A percentile compares a stretch with the other conserved stretches of the same genome.
Evolutionary conservation across 2,888 invertebrate genomes (phyloP).

Genomic region (Silvanus unidentatus): DNA sequence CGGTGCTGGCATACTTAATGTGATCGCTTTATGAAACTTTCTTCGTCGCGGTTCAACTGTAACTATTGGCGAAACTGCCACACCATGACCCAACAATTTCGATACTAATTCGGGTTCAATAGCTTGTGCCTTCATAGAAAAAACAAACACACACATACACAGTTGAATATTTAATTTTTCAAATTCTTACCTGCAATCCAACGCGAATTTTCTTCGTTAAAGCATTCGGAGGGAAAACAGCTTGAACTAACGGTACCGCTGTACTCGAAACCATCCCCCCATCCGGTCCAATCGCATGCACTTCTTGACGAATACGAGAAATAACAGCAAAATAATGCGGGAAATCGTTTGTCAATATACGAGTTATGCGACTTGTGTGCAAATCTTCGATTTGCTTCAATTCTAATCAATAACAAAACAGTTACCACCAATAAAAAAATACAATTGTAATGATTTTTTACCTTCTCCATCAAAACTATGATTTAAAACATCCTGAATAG

Average conservation of each 20-base stretch:
- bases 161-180: too few relatives aligned
- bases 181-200: constrained; percentile 70
- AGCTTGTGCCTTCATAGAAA: constrained; percentile 71
- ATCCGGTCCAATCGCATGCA: constrained; percentile 94
- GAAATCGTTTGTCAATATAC: constrained; percentile 93
- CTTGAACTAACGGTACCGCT: constrained; percentile 82
- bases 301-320: constrained; percentile 91
- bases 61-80: constrained; percentile 94
- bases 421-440: too few relatives aligned
- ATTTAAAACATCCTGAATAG: constrained; percentile 85
- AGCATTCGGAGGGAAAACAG: constrained; percentile 87
- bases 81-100: constrained; percentile 89
- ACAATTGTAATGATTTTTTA: constrained; percentile 28
- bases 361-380: constrained; percentile 82
- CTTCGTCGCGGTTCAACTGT: constrained; percentile 96
- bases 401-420: constrained; percentile 49
- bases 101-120: constrained; percentile 77
- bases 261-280: constrained; percentile 95
- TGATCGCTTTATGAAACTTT: constrained; percentile 98
- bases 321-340: constrained; percentile 98
- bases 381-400: constrained; percentile 74
- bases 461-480: constrained; percentile 85
- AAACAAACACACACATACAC: constrained; percentile 1
- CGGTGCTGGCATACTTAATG: constrained; percentile 89
- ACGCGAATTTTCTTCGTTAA: constrained; percentile 99